Base-by-base conservation (phyloP, 2,113 vertebrate species). In the Gila orcuttii region DNA sequence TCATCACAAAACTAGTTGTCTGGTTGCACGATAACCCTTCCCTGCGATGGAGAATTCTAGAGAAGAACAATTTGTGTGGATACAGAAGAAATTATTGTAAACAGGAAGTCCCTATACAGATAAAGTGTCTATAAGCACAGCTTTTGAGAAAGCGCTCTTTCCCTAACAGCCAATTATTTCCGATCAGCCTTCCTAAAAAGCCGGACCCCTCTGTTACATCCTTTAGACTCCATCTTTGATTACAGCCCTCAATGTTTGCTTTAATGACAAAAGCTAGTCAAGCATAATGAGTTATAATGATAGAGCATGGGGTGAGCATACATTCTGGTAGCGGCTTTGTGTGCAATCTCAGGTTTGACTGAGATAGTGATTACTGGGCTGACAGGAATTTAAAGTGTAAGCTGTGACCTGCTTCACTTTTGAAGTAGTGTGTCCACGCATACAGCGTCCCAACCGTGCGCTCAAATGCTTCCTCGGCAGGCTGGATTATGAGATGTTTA, bases 401-500 rank as follows among this genome's bases (percentile, higher is more conserved):
- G 87, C 81, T 45, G 78, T 86, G 78, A 90, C 87, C 79, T 60
- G 76, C 84, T 79, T 59, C 71, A 57, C 87, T 66, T 79, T 86
- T 69, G 87, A 90, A 90, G 89, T 88, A 89, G 57, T 62, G 84
- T 88, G 87, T 88, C 87, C 62, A 78, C 47, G 79, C 86, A 86
- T 87, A 86, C 85, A 33, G 50, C 76, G 57, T 87, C 73, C 78
- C 85, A 79, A 79, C 45, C 13, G 21, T 9, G n/a, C 4, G 57
- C 64, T 7, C 42, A 82, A 77, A 52, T 57, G 66, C 85, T 86
- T 86, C 88, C 86, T 84, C 80, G 55, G 89, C 75, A 81, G 76
- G 83, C 82, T 86, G 89, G 91, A 87, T 91, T 91, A 91, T 78
- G 75, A 90, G 88, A 85, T 87, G 84, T 93, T 92, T 90, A 88